Conservation (phyloP, 2,888 invertebrate genomes). For the Arctia plantaginis region DNA sequence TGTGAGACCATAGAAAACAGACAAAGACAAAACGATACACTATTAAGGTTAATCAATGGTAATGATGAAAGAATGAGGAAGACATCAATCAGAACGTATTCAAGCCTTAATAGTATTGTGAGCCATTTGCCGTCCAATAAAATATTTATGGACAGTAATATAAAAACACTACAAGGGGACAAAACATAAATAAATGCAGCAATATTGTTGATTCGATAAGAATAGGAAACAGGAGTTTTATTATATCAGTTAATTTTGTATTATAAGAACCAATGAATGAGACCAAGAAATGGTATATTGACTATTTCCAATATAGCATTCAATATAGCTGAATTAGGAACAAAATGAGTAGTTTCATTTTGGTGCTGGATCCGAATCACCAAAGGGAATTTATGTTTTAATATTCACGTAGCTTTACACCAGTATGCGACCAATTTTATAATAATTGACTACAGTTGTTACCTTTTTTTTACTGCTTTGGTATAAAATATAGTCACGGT, state of each 20-base stretch:
- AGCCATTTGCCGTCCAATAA: slow-evolving; percentile 17
- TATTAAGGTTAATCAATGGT: slow-evolving; percentile 12
- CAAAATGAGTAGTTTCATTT: neutral
- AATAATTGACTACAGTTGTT: too few relatives aligned
- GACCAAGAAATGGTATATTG: neutral
- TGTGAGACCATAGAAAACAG: slow-evolving; percentile 4
- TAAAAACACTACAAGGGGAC: neutral
- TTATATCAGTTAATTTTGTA: neutral
- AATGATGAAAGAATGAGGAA: slow-evolving; percentile 15
- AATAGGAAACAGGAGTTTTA: neutral
- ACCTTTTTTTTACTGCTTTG: too few relatives aligned
- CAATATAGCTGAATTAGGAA: neutral
- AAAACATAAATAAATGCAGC: slow-evolving; percentile 14
- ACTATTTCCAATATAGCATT: neutral
- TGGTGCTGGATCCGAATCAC: neutral
- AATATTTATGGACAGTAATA: slow-evolving; percentile 15
- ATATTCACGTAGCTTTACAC: neutral
- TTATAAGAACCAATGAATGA: neutral
- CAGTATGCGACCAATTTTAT: too few relatives aligned
- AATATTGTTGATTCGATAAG: slow-evolving; percentile 14
- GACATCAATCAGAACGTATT: slow-evolving; percentile 18
- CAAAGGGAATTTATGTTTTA: neutral
- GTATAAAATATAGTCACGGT: neutral
- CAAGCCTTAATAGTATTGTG: slow-evolving; percentile 15
- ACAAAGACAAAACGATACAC: slow-evolving; percentile 9